Evolutionary conservation across 2,113 vertebrate species (phyloP).

Genomic region (Pseudopodoces humilis): DNA sequence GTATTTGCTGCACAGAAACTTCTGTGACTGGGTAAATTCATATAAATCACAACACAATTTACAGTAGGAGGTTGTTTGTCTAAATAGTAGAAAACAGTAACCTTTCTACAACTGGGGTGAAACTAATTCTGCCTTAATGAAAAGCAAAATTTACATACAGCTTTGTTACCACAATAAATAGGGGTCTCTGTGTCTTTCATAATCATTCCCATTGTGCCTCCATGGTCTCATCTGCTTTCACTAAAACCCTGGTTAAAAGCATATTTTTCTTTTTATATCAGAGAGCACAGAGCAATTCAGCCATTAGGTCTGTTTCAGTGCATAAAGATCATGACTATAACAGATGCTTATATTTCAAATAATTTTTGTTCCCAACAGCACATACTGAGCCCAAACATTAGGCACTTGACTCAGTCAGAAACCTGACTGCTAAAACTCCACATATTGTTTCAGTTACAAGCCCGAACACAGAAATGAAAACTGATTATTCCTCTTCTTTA

Average conservation of each 20-base stretch:
- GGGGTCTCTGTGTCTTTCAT: neutral
- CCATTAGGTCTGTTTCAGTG: neutral
- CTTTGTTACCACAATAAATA: neutral
- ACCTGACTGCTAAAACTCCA: neutral
- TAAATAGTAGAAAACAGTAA: slow-evolving; percentile 56
- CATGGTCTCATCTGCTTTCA: neutral
- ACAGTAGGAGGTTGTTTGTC: slow-evolving; percentile 59
- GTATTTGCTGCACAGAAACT: slow-evolving; percentile 3
- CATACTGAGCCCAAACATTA: neutral
- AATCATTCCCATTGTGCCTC: neutral
- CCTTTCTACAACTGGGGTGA: slow-evolving; percentile 27
- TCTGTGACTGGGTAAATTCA: slow-evolving; percentile 38
- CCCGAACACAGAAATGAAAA: neutral
- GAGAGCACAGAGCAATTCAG: neutral
- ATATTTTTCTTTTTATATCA: slow-evolving; percentile 11
- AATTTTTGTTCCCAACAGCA: neutral
- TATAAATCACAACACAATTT: slow-evolving; percentile 68
- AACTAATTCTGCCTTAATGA: slow-evolving; percentile 44
- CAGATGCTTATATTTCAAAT: neutral
- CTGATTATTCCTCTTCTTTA: neutral
- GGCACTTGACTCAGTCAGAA: neutral
- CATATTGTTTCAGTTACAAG: neutral
- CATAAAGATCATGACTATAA: neutral
- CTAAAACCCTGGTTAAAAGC: neutral
- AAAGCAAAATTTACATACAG: slow-evolving; percentile 37